These are phyloP conservation scores for Drosophila ananassae DNA, from an alignment of 1,140 invertebrate species.

Conservation along the genomic window DNA sequence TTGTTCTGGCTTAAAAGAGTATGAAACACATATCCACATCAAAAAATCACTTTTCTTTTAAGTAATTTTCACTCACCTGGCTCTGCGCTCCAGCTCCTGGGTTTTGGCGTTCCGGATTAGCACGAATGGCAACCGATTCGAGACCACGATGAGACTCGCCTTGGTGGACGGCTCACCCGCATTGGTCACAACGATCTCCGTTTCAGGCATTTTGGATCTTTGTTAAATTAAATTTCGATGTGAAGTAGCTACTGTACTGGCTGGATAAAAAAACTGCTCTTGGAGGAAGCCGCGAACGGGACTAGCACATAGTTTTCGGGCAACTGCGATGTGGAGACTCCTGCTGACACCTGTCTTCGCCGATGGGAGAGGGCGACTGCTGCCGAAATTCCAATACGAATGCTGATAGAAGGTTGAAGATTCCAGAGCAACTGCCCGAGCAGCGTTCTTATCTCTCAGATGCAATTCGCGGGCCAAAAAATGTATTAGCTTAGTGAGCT, in stretches of 20 bases:
- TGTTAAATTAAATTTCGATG: neutral
- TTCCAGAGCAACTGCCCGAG: constrained; percentile 27
- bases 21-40: no score
- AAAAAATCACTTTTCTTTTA: neutral
- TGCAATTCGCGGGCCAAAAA: constrained; percentile 40
- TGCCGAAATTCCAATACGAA: constrained; percentile 24
- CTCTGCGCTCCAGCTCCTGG: constrained; percentile 90
- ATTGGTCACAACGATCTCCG: constrained; percentile 82
- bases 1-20: no score
- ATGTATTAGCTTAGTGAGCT: neutral
- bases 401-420: constrained; percentile 7
- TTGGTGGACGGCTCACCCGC: constrained; percentile 81
- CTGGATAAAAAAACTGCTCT: constrained; percentile 12
- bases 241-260: constrained; percentile 17
- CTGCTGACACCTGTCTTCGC: constrained; percentile 22
- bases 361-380: constrained; percentile 17
- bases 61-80: constrained; percentile 88
- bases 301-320: constrained; percentile 42
- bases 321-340: constrained; percentile 12
- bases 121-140: constrained; percentile 94
- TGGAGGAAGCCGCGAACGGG: constrained; percentile 1
- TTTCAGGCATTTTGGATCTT: constrained; percentile 64
- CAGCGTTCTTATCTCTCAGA: constrained; percentile 35
- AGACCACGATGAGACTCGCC: constrained; percentile 94
- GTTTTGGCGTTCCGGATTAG: constrained; percentile 89